A percentile compares a stretch with the other conserved stretches of the same genome.
Evolutionary conservation across 2,888 invertebrate genomes (phyloP).

Genomic region (Tachina fera): DNA sequence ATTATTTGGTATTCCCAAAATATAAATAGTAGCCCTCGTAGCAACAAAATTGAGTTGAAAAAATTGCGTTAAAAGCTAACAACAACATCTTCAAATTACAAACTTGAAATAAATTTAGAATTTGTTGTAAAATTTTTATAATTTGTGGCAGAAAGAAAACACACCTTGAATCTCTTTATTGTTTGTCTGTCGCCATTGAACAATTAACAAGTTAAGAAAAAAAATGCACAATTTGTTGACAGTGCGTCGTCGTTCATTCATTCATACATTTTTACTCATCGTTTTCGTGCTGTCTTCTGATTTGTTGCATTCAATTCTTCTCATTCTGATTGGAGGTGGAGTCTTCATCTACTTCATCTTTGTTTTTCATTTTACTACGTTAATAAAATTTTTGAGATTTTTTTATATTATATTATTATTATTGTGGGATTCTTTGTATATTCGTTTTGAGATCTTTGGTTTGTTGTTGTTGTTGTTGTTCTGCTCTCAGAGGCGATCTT

Average conservation of each 20-base stretch:
- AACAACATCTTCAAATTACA: not conserved
- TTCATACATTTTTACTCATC: constrained; percentile 34
- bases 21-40: no score
- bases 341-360: constrained; percentile 66
- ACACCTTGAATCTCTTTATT: constrained; percentile 22
- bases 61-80: not conserved
- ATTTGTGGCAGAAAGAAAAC: not conserved
- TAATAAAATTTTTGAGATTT: constrained; percentile 33
- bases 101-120: not conserved
- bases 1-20: no score
- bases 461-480: constrained; percentile 16
- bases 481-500: constrained; percentile 47
- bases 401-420: constrained; percentile 36
- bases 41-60: no score
- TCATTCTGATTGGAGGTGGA: constrained; percentile 69
- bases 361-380: constrained; percentile 44
- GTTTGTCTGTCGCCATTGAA: constrained; percentile 40
- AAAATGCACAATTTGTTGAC: constrained; percentile 45
- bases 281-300: constrained; percentile 65
- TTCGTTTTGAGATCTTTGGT: constrained; percentile 11
- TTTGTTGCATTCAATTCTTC: constrained; percentile 67
- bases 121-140: not conserved
- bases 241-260: constrained; percentile 39
- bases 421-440: constrained; percentile 40
- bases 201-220: constrained; percentile 51